Conservation (phyloP, 2,888 invertebrate genomes). For the Eremobia ochroleuca region DNA sequence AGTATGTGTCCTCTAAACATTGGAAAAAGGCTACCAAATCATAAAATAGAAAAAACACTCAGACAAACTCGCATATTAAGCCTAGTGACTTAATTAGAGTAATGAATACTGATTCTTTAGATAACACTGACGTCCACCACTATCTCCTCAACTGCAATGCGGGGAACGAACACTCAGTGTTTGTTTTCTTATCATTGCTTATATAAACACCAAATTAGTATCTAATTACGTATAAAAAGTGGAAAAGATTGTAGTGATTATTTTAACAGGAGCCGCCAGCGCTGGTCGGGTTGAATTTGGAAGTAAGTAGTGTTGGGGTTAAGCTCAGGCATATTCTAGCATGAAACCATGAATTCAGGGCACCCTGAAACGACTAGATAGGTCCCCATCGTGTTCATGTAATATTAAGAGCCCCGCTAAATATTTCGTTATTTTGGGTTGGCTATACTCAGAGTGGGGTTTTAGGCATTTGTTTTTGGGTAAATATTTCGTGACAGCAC, state of each 20-base stretch:
- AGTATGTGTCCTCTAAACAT: neutral
- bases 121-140: conserved; percentile 52
- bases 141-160: conserved; percentile 59
- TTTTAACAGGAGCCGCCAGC: neutral
- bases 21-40: neutral
- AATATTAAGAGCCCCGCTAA: neutral
- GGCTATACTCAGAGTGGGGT: neutral
- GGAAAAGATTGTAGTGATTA: conserved; percentile 4
- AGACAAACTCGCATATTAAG: neutral
- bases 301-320: neutral
- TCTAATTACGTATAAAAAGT: conserved; percentile 26
- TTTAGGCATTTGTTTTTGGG: neutral
- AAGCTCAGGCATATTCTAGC: neutral
- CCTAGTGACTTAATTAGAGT: conserved; percentile 23
- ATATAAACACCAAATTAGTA: conserved; percentile 38
- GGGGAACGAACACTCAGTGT: conserved; percentile 30
- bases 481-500: neutral
- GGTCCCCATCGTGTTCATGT: neutral
- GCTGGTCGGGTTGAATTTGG: neutral
- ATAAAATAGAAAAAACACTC: neutral
- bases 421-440: neutral
- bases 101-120: conserved; percentile 50
- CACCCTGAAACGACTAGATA: neutral
- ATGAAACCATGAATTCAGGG: neutral
- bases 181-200: conserved; percentile 48